Conservation (phyloP, 2,888 invertebrate species). For the Tinea trinotella region DNA sequence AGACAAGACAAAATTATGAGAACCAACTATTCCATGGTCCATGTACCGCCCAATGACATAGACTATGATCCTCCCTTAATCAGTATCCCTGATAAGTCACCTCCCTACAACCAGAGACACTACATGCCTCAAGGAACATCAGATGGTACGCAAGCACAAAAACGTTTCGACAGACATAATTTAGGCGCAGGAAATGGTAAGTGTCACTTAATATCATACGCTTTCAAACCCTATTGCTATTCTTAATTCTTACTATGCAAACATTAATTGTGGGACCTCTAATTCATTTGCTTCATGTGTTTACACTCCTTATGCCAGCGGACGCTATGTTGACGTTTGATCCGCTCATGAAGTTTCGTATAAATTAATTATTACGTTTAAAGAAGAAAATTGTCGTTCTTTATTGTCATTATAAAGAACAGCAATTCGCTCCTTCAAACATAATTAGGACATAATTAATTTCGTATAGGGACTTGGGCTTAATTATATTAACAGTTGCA, state of each 20-base stretch:
- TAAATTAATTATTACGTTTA: no score
- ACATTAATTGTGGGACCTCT: conserved; percentile 28
- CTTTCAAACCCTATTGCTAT: neutral
- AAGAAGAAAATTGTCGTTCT: no score
- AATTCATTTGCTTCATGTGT: conserved; percentile 32
- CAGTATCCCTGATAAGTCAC: conserved; percentile 22
- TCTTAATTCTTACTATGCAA: conserved; percentile 25
- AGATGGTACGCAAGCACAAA: conserved; percentile 39
- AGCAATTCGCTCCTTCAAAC: no score
- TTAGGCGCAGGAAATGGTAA: conserved; percentile 60
- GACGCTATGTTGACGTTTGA: no score
- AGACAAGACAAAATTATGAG: conserved; percentile 61
- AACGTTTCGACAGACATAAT: conserved; percentile 50
- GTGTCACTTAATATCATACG: conserved; percentile 28
- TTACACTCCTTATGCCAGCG: neutral
- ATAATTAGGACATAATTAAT: no score
- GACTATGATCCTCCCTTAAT: conserved; percentile 37
- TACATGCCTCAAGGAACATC: conserved; percentile 45
- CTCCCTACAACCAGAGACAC: conserved; percentile 47
- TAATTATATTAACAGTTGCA: no score
- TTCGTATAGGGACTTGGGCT: no score
- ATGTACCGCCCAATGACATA: conserved; percentile 39
- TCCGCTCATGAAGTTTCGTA: no score
- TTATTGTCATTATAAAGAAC: no score
- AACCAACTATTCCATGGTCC: conserved; percentile 48